Conservation (phyloP, 1,140 invertebrate genomes). For the Drosophila obscura region DNA sequence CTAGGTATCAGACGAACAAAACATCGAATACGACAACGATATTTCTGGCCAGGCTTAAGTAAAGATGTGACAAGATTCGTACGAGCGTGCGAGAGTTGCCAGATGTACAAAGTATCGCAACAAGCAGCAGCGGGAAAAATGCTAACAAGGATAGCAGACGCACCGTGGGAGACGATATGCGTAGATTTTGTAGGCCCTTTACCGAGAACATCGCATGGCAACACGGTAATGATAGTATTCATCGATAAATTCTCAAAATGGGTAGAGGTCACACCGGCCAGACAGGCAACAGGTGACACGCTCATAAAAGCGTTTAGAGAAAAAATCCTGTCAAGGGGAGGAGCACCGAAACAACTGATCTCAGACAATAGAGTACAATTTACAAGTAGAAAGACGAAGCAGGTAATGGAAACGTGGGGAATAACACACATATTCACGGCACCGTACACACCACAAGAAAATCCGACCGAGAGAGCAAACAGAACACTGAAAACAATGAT, state of each 20-base stretch:
- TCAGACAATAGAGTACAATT: constrained; percentile 1
- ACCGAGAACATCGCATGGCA: neutral
- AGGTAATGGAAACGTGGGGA: neutral
- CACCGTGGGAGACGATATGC: neutral
- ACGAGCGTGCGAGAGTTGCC: no score
- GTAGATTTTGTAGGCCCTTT: constrained; percentile 2
- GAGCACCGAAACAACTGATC: neutral
- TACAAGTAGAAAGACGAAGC: neutral
- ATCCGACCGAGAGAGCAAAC: neutral
- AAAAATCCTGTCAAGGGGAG: neutral
- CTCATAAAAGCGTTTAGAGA: neutral
- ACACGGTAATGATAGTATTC: neutral
- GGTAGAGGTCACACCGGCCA: neutral
- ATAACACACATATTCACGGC: neutral
- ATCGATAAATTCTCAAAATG: neutral
- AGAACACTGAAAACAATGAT: no score
- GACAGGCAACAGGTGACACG: neutral
- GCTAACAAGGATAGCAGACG: no score
- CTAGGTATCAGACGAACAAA: no score
- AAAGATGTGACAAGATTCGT: no score
- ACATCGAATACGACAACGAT: no score
- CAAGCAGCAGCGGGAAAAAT: no score
- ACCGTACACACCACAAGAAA: neutral
- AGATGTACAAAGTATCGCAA: no score
- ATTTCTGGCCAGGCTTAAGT: no score